A percentile compares a stretch with the other conserved stretches of the same genome.
Evolutionary conservation across 2,888 invertebrate genomes (phyloP).

Genomic region (Drosophila recens): DNA sequence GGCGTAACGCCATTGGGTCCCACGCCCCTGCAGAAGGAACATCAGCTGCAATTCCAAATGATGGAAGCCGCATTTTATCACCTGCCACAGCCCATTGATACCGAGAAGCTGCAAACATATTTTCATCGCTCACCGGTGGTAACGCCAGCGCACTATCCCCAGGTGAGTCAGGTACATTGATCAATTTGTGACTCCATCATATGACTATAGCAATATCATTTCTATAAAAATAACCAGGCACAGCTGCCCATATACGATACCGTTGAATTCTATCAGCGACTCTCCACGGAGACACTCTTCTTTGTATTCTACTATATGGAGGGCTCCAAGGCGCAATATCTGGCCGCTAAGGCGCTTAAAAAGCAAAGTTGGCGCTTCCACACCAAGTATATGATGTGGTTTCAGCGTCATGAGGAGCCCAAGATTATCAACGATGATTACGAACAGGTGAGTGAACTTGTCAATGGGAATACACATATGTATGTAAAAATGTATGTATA

Average conservation of each 20-base stretch:
- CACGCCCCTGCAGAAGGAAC: constrained; percentile 93
- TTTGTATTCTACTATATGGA: constrained; percentile 99
- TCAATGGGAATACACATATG: neutral
- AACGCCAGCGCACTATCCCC: constrained; percentile 97
- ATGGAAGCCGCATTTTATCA: constrained; percentile 97
- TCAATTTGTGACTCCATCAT: constrained; percentile 10
- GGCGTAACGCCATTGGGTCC: constrained; percentile 99
- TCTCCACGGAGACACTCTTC: constrained; percentile 99
- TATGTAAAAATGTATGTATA: too few relatives aligned
- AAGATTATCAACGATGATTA: constrained; percentile 99
- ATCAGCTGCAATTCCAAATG: constrained; percentile 90
- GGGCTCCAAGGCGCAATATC: constrained; percentile 99
- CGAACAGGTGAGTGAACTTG: constrained; percentile 92
- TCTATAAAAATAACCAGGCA: constrained; percentile 86
- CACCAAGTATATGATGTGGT: constrained; percentile 99
- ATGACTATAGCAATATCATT: constrained; percentile 23
- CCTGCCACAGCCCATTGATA: constrained; percentile 98
- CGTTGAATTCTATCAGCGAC: constrained; percentile 98
- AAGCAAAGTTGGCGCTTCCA: constrained; percentile 99
- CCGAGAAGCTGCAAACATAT: constrained; percentile 95
- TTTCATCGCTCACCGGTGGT: constrained; percentile 95
- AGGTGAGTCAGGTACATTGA: constrained; percentile 86
- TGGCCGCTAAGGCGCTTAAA: constrained; percentile 99
- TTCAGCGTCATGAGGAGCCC: constrained; percentile 99
- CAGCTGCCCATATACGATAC: constrained; percentile 97